phyloP scores from a whole-genome alignment of 2,888 invertebrate genomes.

The Helobdella robusta region DNA sequence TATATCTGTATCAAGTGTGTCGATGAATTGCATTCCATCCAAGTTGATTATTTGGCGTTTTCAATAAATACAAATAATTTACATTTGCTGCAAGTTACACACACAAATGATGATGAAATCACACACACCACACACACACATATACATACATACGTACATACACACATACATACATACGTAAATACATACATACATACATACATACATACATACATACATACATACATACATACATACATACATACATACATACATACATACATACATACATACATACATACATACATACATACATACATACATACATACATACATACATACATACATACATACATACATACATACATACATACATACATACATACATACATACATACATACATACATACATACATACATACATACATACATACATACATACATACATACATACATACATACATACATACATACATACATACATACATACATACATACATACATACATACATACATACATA shows the following conservation, averaged over 20 bases:
- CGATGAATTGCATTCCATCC: background rate
- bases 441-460: slow-evolving; percentile 1
- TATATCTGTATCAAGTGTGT: background rate
- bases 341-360: slow-evolving; percentile 2
- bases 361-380: background rate
- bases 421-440: slow-evolving; percentile 1
- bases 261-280: slow-evolving; percentile 2
- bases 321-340: slow-evolving; percentile 2
- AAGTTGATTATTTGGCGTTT: no score
- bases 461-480: slow-evolving; percentile 1
- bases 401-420: slow-evolving; percentile 1
- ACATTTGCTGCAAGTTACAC: background rate
- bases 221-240: slow-evolving; percentile 2
- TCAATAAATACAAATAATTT: background rate
- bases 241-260: slow-evolving; percentile 2
- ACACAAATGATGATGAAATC: background rate
- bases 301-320: slow-evolving; percentile 2
- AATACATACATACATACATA: slow-evolving; percentile 28
- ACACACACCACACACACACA: background rate
- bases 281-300: background rate
- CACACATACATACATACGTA: slow-evolving; percentile 3
- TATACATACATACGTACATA: slow-evolving; percentile 2
- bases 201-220: slow-evolving; percentile 3
- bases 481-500: slow-evolving; percentile 1
- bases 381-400: background rate